These are phyloP conservation scores for Eupithecia pulchellata DNA, from an alignment of 2,888 invertebrate species.

Conservation along the genomic window DNA sequence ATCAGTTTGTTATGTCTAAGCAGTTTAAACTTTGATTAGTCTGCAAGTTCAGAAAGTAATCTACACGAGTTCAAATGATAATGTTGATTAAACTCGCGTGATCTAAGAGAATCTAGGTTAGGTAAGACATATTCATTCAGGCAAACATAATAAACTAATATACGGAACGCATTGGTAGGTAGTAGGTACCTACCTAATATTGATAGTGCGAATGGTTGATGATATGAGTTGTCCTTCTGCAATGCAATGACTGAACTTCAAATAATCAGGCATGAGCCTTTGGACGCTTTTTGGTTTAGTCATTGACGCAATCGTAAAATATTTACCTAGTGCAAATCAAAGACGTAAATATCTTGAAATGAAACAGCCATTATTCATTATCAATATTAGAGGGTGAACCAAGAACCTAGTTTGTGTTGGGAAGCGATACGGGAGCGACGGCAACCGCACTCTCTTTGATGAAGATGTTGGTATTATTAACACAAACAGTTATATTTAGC, in stretches of 20 bases:
- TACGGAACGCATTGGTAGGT: not conserved
- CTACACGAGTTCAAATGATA: constrained; percentile 26
- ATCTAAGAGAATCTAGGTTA: constrained; percentile 2
- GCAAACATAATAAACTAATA: constrained; percentile 4
- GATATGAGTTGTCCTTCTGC: constrained; percentile 1
- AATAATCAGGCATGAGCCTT: not conserved
- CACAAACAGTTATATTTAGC: too few relatives aligned
- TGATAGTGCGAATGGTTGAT: not conserved
- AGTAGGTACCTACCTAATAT: not conserved
- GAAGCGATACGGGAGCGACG: too few relatives aligned
- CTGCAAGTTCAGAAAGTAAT: constrained; percentile 23
- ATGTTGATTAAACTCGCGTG: constrained; percentile 24
- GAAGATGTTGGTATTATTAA: too few relatives aligned
- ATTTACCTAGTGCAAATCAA: too few relatives aligned
- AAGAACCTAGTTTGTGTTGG: too few relatives aligned
- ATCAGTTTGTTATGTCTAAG: not conserved
- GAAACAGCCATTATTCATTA: too few relatives aligned
- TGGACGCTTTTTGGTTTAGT: not conserved
- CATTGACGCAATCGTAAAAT: not conserved
- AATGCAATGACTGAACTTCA: not conserved
- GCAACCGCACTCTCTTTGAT: too few relatives aligned
- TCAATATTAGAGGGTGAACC: too few relatives aligned
- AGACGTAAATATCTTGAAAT: too few relatives aligned
- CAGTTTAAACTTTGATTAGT: constrained; percentile 26
- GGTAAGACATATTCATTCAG: constrained; percentile 9